A percentile compares a stretch with the other conserved stretches of the same genome.
Evolutionary conservation across 2,797 vertebrate species (phyloP).

Genomic region (Thunnus albacares): DNA sequence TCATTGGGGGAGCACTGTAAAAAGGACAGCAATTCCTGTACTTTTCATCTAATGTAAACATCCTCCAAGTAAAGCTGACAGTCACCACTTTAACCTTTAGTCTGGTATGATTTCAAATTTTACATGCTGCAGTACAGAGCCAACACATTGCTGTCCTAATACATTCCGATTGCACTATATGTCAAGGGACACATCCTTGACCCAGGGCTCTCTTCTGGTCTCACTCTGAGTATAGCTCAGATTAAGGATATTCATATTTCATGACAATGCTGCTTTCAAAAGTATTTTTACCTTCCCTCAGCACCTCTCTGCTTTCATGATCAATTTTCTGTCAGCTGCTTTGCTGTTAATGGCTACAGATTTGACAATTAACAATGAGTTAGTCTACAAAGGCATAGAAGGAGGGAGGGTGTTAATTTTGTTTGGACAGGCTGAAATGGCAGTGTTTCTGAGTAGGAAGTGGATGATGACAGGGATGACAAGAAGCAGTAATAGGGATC

Average conservation of each 20-base stretch:
- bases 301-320: constrained; percentile 12
- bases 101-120: constrained; percentile 32
- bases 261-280: constrained; percentile 26
- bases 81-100: constrained; percentile 17
- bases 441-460: not conserved
- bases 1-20: too few species aligned
- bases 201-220: constrained; percentile 25
- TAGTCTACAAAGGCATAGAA: constrained; percentile 2
- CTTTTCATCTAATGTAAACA: constrained; percentile 3
- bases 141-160: constrained; percentile 23
- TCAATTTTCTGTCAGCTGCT: constrained; percentile 20
- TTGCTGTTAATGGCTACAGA: constrained; percentile 14
- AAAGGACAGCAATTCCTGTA: not conserved
- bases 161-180: constrained; percentile 42
- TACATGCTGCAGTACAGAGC: constrained; percentile 14
- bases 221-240: constrained; percentile 33
- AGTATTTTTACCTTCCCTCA: constrained; percentile 10
- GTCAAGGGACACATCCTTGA: constrained; percentile 49
- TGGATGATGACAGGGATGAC: constrained; percentile 2
- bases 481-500: not conserved
- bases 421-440: constrained; percentile 32
- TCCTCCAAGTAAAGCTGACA: constrained; percentile 37
- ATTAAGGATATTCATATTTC: constrained; percentile 27
- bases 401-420: constrained; percentile 26
- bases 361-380: constrained; percentile 38